Base-by-base conservation (phyloP, 2,113 vertebrate species). In the Carollia perspicillata region DNA sequence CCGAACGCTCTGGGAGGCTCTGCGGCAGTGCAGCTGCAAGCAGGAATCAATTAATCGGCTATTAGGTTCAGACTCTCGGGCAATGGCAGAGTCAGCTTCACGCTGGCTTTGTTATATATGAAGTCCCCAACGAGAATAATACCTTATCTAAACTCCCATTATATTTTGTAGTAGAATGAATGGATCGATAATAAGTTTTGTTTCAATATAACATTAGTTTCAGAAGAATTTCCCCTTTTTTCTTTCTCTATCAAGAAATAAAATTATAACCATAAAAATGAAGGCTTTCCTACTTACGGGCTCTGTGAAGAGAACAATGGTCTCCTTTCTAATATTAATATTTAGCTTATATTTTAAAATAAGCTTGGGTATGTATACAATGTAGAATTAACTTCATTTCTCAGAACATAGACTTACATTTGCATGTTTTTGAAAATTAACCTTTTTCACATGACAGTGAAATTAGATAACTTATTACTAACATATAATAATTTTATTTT, bases 131-230 rank as follows among this genome's bases (percentile, higher is more conserved):
- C 79, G 78, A 97, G 93, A 95, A 86, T 90, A 84, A 89, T 66
- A 23, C 81, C 83, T 96, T 93, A 91, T 95, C 93, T 89, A 95
- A 97, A 83, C 78, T 79, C 96, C 75, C 92, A 96, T 97, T 93
- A 49, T 96, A 93, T 81, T 97, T 85, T 90, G 65, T 65, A 95
- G 60, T 68, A 92, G 66, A 96, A 95, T 95, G 94, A 83, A 90
- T 80, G 55, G 89, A 93, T 97, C 55, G 22, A 95, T 96, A 97
- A 83, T 93, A 94, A 94, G 89, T 96, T 96, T 95, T 83, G 42
- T 93, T 95, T 65, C 77, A 95, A 81, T 74, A n/a, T n/a, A 95
- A 42, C 74, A 69, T 94, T 95, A 77, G 78, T 91, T 97, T 97
- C 86, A 89, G 77, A 96, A 96, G 89, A 94, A 69, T 97, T 93